These are phyloP conservation scores for Phalacrocorax aristotelis DNA, from an alignment of 2,113 vertebrate genomes.

Conservation along the genomic window DNA sequence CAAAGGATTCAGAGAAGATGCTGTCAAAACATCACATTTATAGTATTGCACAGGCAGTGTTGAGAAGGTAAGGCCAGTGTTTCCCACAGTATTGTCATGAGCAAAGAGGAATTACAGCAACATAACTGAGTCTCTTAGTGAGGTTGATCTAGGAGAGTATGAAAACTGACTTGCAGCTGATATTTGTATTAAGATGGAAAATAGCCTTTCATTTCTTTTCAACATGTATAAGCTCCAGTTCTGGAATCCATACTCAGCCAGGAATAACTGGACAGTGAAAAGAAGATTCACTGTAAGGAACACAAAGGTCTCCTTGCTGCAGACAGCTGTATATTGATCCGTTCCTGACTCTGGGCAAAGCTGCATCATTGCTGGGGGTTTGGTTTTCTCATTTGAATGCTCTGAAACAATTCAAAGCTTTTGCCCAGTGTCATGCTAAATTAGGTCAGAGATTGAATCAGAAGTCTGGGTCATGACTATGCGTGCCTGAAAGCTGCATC, in stretches of 20 bases:
- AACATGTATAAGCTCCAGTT: neutral
- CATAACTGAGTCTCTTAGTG: rapidly evolving
- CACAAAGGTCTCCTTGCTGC: neutral
- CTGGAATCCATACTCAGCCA: neutral
- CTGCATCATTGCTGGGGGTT: neutral
- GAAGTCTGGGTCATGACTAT: neutral
- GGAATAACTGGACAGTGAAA: neutral
- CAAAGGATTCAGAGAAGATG: neutral
- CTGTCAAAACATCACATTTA: neutral
- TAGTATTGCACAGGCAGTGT: neutral
- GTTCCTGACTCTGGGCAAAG: neutral
- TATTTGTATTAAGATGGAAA: neutral
- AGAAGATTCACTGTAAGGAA: neutral
- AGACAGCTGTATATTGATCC: neutral
- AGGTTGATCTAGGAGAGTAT: neutral
- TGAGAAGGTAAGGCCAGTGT: neutral
- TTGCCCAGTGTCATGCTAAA: neutral
- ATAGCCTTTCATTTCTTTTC: neutral
- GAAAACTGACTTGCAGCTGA: neutral
- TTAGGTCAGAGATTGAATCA: neutral
- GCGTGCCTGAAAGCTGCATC: neutral
- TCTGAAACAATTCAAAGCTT: neutral
- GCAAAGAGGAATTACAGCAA: neutral
- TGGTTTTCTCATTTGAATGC: neutral
- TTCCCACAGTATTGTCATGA: neutral